A percentile compares a stretch with the other conserved stretches of the same genome.
Conservation (phyloP, 2,888 invertebrate species). For the Luperina testacea region DNA sequence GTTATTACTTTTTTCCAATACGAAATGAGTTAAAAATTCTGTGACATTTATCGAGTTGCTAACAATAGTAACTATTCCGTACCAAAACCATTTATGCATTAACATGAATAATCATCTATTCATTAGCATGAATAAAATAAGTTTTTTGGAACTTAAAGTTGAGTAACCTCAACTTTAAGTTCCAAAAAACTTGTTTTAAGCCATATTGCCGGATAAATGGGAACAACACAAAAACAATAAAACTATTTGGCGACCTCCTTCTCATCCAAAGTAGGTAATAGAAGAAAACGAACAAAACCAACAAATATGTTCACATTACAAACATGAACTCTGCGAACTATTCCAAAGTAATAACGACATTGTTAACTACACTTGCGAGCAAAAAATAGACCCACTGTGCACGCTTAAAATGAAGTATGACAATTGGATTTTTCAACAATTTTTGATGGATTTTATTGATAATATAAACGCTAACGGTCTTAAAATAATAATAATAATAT, state of each 20-base stretch:
- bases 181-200: slow-evolving; percentile 5
- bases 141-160: no score
- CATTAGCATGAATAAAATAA: no score
- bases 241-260: slow-evolving; percentile 28
- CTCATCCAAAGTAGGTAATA: slow-evolving; percentile 21
- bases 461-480: no score
- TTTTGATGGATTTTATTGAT: no score
- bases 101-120: neutral
- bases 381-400: neutral
- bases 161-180: neutral
- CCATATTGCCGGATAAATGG: slow-evolving; percentile 7
- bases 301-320: slow-evolving; percentile 36
- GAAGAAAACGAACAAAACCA: slow-evolving; percentile 41
- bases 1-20: neutral
- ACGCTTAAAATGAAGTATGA: neutral
- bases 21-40: neutral
- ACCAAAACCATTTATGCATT: neutral
- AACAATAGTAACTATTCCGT: neutral
- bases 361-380: slow-evolving; percentile 27
- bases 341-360: slow-evolving; percentile 44
- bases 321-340: slow-evolving; percentile 37
- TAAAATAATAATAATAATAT: no score
- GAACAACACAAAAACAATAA: slow-evolving; percentile 32
- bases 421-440: neutral
- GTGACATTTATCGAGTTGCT: neutral